These are phyloP conservation scores for Machaerirhynchus nigripectus DNA, from an alignment of 2,113 vertebrate genomes.

Conservation along the genomic window DNA sequence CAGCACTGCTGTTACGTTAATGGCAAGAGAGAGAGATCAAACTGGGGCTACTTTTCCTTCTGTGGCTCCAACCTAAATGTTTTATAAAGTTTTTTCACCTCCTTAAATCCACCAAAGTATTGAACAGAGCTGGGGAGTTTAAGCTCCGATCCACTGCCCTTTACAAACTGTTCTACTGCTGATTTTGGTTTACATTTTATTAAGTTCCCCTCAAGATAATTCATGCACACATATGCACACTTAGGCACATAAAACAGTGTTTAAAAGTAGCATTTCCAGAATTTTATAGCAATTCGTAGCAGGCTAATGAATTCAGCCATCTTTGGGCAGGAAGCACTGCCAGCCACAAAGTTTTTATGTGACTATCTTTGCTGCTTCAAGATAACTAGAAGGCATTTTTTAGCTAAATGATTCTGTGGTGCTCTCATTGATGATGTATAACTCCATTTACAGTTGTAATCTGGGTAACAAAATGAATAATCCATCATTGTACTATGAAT, in stretches of 20 bases:
- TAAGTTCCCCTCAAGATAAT: background rate
- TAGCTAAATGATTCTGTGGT: constrained; percentile 49
- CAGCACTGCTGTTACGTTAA: background rate
- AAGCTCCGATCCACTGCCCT: background rate
- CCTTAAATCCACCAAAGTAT: background rate
- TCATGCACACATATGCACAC: background rate
- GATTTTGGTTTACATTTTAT: background rate
- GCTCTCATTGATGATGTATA: constrained; percentile 71
- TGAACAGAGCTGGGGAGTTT: background rate
- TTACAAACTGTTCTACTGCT: background rate
- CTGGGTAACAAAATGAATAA: constrained; percentile 77
- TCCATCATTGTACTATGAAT: constrained; percentile 79
- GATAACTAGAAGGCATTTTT: constrained; percentile 65
- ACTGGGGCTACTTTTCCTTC: background rate
- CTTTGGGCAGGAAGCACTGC: background rate
- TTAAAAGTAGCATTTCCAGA: background rate
- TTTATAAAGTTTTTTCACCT: background rate
- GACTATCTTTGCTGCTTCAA: constrained; percentile 29
- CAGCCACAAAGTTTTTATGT: constrained; percentile 8
- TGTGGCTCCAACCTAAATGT: background rate
- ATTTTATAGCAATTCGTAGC: background rate
- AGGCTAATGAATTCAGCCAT: background rate
- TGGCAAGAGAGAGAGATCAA: background rate
- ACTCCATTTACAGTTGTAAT: constrained; percentile 77
- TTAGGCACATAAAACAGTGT: background rate